A percentile compares a stretch with the other conserved stretches of the same genome.
Conservation (phyloP, 1,140 invertebrate genomes). For the Bombus turneri region DNA sequence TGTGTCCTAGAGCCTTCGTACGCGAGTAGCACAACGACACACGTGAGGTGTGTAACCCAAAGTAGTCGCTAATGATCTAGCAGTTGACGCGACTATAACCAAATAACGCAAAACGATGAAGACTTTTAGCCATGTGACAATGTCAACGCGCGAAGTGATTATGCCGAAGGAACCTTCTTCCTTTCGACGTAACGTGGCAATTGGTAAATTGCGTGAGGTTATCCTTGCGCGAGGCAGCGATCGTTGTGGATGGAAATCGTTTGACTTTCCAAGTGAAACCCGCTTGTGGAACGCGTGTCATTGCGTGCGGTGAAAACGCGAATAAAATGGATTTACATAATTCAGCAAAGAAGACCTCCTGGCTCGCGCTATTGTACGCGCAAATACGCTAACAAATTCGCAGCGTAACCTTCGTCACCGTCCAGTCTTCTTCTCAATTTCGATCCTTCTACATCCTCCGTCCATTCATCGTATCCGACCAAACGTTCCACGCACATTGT, state of each 20-base stretch:
- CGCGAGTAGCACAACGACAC: no score
- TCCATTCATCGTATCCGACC: not conserved
- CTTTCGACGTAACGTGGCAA: not conserved
- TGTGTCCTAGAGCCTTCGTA: no score
- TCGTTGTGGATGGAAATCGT: slow-evolving; percentile 34
- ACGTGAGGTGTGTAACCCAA: no score
- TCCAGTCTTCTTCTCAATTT: not conserved
- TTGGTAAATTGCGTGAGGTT: slow-evolving; percentile 9
- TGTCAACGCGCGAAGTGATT: no score
- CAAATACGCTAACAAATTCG: not conserved
- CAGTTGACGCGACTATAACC: no score
- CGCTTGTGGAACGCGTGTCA: slow-evolving; percentile 8
- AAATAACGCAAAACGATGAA: no score
- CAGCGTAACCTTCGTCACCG: not conserved
- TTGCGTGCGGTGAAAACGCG: slow-evolving; percentile 40
- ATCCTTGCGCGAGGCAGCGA: not conserved
- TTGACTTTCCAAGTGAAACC: slow-evolving; percentile 53
- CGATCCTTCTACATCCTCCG: not conserved
- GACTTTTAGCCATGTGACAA: no score
- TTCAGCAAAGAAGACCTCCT: slow-evolving; percentile 5
- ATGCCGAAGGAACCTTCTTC: not conserved
- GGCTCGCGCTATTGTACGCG: not conserved
- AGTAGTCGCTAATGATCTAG: no score
- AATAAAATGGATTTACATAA: slow-evolving; percentile 51
- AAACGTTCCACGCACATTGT: not conserved